Conservation (phyloP, 2,888 invertebrate genomes). For the Drosophila nigritarsus region DNA sequence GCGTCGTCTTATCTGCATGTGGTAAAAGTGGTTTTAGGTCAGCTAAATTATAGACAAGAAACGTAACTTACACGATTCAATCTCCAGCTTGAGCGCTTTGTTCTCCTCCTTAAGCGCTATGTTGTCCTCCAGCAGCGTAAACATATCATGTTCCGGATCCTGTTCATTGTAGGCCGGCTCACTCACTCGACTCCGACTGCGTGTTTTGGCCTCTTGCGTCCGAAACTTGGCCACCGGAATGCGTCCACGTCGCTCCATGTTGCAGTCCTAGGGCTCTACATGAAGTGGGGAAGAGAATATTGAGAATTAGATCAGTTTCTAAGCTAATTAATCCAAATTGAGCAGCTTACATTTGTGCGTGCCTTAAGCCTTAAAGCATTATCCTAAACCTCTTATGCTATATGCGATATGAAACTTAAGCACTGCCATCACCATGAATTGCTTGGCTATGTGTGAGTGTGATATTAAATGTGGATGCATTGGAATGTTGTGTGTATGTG, state of each 20-base stretch:
- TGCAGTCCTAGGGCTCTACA: conserved; percentile 1
- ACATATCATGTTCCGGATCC: conserved; percentile 84
- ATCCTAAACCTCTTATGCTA: conserved; percentile 50
- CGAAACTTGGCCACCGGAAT: conserved; percentile 85
- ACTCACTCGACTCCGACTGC: conserved; percentile 84
- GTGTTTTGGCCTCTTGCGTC: conserved; percentile 84
- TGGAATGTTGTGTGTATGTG: background rate
- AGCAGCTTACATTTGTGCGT: conserved; percentile 63
- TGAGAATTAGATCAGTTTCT: conserved; percentile 6
- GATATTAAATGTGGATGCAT: conserved; percentile 13
- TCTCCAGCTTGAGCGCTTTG: conserved; percentile 82
- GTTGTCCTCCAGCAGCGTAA: conserved; percentile 84
- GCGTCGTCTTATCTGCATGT: conserved; percentile 78
- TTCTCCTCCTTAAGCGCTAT: conserved; percentile 84
- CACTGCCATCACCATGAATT: conserved; percentile 65
- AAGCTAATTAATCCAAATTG: background rate
- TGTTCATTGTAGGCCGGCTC: conserved; percentile 84
- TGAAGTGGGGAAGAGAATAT: conserved; percentile 5
- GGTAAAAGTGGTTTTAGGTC: background rate
- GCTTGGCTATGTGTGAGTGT: conserved; percentile 23
- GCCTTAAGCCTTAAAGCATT: conserved; percentile 50
- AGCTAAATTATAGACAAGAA: background rate
- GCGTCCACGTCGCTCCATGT: conserved; percentile 84
- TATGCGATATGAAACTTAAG: conserved; percentile 41
- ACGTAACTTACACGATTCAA: conserved; percentile 81